These are phyloP conservation scores for Lepus oiostolus DNA, from an alignment of 2,797 vertebrate genomes.

Conservation along the genomic window DNA sequence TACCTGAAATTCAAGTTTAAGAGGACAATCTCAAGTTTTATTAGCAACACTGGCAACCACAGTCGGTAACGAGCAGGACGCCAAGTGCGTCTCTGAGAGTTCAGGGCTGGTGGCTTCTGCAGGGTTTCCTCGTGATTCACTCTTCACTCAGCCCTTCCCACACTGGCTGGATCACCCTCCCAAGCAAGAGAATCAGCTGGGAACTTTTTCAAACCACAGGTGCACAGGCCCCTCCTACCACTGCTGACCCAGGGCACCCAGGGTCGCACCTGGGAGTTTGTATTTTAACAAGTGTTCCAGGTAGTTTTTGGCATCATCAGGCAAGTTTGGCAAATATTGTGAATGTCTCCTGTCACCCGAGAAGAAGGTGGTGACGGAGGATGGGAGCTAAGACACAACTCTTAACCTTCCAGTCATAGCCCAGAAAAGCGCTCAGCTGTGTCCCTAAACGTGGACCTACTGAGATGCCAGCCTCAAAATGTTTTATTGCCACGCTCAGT, in stretches of 20 bases:
- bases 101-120: not conserved
- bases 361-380: not conserved
- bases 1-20: not conserved
- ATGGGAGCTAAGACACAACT: not conserved
- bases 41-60: not conserved
- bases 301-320: not conserved
- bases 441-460: no score
- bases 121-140: not conserved
- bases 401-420: not conserved
- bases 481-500: not conserved
- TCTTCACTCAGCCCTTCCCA: not conserved
- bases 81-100: not conserved
- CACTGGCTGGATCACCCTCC: not conserved
- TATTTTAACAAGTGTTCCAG: not conserved
- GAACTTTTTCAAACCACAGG: not conserved
- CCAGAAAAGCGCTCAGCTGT: not conserved
- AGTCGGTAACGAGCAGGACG: not conserved
- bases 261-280: not conserved
- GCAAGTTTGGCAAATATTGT: not conserved
- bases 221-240: not conserved
- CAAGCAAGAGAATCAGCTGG: not conserved
- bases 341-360: not conserved
- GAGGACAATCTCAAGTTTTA: not conserved
- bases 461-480: not conserved
- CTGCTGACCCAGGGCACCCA: fast-evolving